Evolutionary conservation across 2,888 invertebrate genomes (phyloP), one percentile per base, ranked within the genome.

Genomic region (Tetrapedia diversipes): DNA sequence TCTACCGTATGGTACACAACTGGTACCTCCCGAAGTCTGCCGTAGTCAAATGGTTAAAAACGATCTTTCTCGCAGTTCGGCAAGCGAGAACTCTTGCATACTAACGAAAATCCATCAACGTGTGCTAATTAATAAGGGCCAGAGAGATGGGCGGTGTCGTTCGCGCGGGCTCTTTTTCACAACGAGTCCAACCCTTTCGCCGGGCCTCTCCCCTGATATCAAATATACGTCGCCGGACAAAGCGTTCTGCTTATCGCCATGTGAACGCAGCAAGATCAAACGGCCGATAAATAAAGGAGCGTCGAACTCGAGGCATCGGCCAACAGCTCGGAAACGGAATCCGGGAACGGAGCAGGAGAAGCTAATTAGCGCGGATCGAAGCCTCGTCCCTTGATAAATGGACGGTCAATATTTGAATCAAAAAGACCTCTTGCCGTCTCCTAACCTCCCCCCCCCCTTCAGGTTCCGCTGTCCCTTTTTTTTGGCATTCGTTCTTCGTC

Each of bases 321-420:
- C 54, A 51, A 68, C 66, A 61, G 73, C 77, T 64, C 71, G 82
- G 77, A 77, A 80, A 65, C 76, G 80, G 79, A 82, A 81, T 81
- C 82, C 82, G 66, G 75, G 79, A 77, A 77, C 75, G 68, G 72
- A 78, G 73, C 70, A 80, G 81, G 79, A 76, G 41, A 84, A 82
- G 85, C 88, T 88, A 88, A 89, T 89, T 87, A 88, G 86, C 78
- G 69, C 70, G 78, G 80, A 88, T 88, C 86, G 87, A 84, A 72
- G 86, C 76, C 67, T 72, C 41, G 83, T 63, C 82, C 83, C 80
- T 87, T 88, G 88, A 89, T 90, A 87, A 90, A 90, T 87, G 89
- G 77, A 89, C 84, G 83, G 89, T 89, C 89, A 90, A 90, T 90
- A 90, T 90, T 90, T 90, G 87, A 84, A 80, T 84, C 81, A 86